Evolutionary conservation across 1,140 invertebrate species (phyloP).

Genomic region (Penaeus vannamei): DNA sequence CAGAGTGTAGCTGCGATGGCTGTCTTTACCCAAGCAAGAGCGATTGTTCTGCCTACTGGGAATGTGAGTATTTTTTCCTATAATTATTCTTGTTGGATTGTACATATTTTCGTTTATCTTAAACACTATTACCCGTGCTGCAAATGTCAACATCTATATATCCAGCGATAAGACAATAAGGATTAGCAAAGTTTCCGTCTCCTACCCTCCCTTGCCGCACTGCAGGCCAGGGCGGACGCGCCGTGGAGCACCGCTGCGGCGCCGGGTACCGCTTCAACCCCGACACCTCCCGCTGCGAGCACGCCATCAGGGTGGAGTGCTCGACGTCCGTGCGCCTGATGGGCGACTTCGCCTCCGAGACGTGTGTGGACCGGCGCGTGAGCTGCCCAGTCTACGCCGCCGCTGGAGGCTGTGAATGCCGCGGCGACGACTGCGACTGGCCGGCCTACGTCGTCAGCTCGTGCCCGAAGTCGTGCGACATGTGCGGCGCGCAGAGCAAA

Average conservation of each 20-base stretch:
- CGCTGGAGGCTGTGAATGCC: no score
- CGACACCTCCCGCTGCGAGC: conserved; percentile 4
- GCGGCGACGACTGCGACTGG: no score
- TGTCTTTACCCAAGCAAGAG: conserved; percentile 5
- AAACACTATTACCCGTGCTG: background rate
- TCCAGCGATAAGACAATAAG: background rate
- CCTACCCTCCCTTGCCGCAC: background rate
- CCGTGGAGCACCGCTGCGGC: background rate
- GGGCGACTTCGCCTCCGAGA: no score
- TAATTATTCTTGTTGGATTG: background rate
- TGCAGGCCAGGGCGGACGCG: conserved; percentile 27
- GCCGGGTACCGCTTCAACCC: conserved; percentile 1
- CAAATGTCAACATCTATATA: background rate
- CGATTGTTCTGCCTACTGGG: conserved; percentile 14
- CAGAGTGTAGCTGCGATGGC: conserved; percentile 1
- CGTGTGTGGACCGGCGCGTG: no score
- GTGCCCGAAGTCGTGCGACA: no score
- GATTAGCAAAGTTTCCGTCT: background rate
- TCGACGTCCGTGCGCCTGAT: no score
- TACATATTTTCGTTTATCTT: background rate
- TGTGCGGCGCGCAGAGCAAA: no score
- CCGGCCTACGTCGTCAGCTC: no score
- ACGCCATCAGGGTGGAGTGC: background rate
- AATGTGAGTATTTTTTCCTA: background rate
- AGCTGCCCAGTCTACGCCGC: no score